Base-by-base conservation (phyloP, 2,797 vertebrate genomes). In the Argya squamiceps region DNA sequence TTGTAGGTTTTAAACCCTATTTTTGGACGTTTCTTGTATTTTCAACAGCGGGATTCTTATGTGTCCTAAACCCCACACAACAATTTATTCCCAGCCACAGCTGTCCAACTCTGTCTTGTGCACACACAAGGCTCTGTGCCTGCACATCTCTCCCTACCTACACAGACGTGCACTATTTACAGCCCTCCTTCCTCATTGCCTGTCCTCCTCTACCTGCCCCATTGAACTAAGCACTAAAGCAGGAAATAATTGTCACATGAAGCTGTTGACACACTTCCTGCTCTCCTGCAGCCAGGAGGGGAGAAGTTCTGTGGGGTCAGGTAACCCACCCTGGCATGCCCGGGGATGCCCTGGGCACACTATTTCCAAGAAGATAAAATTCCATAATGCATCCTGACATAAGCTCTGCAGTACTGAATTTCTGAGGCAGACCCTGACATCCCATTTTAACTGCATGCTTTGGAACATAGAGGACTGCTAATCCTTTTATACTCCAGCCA, bases 111-210 rank as follows among this genome's bases (percentile, higher is more conserved):
- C n/a, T 6, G 27, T 17, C 15, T 10, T 37, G 53, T 20, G 53
- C n/a, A 23, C 7, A 75, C 21, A 30, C 3, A 18, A 0, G 3
- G n/a, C 15, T 24, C 20, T 3, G 29, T 16, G 27, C n/a, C 49
- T 36, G 39, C 13, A 46, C 46, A 17, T 26, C 58, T 21, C 62
- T 8, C 30, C 55, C 56, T 9, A 26, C 27, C 59, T 21, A 53
- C 26, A 7, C 0, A 1, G 43, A 34, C 55, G 47, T 0, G 19
- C n/a, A 53, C 23, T 88, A 79, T 43, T 88, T 58, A 88, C 5
- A 91, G 89, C 32, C 41, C n/a, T 30, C 2, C 9, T 16, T 44
- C 65, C 49, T 71, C 71, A 70, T 8, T 0, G 0, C 17, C 67
- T 70, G 68, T 56, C n/a, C 32, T 65, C 50, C 63, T 56, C 64